phyloP scores from a whole-genome alignment of 2,797 vertebrate species.

The Hyperoplus lanceolatus region DNA sequence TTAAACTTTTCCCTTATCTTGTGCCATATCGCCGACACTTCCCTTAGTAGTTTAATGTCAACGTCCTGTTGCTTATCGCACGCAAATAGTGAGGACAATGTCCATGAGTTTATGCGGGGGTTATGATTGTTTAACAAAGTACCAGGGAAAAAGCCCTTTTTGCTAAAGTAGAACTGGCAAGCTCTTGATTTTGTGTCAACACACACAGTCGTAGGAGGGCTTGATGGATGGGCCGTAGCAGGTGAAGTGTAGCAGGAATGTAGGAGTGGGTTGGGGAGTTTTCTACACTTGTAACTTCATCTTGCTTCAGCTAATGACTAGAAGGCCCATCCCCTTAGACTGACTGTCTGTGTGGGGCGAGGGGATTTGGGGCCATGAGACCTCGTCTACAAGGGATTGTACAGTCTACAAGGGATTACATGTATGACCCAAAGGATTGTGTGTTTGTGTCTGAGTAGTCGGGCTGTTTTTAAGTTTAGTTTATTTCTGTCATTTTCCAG shows the following conservation, averaged over 20 bases:
- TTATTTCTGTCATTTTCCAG: too few relatives aligned
- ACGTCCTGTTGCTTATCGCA: slow-evolving; percentile 59
- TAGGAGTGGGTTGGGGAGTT: slow-evolving; percentile 46
- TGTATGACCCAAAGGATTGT: neutral
- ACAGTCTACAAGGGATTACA: slow-evolving; percentile 26
- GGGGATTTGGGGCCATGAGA: slow-evolving; percentile 26
- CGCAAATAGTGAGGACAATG: slow-evolving; percentile 53
- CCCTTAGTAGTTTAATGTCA: slow-evolving; percentile 46
- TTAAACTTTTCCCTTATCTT: slow-evolving; percentile 28
- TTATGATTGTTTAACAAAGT: slow-evolving; percentile 55
- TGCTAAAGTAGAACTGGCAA: slow-evolving; percentile 27
- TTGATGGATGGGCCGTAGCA: slow-evolving; percentile 71
- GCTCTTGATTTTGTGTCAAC: slow-evolving; percentile 42
- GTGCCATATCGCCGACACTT: slow-evolving; percentile 15
- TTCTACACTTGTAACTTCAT: slow-evolving; percentile 69
- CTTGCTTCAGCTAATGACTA: slow-evolving; percentile 34
- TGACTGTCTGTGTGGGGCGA: too few relatives aligned
- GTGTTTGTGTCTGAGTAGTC: neutral
- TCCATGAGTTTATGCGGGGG: slow-evolving; percentile 1
- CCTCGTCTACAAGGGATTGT: too few relatives aligned
- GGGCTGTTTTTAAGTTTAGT: neutral
- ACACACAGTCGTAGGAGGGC: slow-evolving; percentile 19
- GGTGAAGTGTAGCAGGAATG: slow-evolving; percentile 75
- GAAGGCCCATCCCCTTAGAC: slow-evolving; percentile 16
- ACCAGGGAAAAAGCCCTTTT: too few relatives aligned